Evolutionary conservation across 2,888 invertebrate genomes (phyloP).

Genomic region (Uloborus plumipes): DNA sequence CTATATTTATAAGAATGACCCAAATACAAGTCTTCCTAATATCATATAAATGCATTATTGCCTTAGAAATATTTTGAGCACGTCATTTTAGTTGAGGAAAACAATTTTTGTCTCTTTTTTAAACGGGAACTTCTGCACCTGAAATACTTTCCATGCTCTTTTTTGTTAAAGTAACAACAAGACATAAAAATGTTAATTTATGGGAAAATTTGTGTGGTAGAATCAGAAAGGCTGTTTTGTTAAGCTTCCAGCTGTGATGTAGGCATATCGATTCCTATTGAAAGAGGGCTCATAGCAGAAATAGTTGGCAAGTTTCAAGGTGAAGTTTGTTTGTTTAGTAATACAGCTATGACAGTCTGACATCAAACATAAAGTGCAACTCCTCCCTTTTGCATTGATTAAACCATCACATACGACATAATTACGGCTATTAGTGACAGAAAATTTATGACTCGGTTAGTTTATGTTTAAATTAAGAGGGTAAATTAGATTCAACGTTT

Average conservation of each 20-base stretch:
- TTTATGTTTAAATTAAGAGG: too few species aligned
- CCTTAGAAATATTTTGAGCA: background rate
- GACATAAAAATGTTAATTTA: background rate
- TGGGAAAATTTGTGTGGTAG: constrained; percentile 23
- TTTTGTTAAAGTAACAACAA: constrained; percentile 28
- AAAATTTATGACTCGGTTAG: too few species aligned
- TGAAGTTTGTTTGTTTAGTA: constrained; percentile 11
- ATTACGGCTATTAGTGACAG: constrained; percentile 14
- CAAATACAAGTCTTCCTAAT: too few species aligned
- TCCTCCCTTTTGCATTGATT: constrained; percentile 50
- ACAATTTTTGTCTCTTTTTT: constrained; percentile 33
- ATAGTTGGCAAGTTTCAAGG: constrained; percentile 25
- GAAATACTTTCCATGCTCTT: constrained; percentile 29
- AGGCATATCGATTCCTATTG: constrained; percentile 11
- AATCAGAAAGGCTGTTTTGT: constrained; percentile 37
- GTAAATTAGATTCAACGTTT: too few species aligned
- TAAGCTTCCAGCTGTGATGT: constrained; percentile 20
- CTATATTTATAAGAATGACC: too few species aligned
- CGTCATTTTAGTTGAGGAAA: constrained; percentile 32
- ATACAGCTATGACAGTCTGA: background rate
- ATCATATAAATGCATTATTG: too few species aligned
- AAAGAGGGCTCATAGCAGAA: background rate
- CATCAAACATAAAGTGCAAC: background rate
- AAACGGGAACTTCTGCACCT: background rate
- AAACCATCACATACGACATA: constrained; percentile 40